phyloP scores from a whole-genome alignment of 2,797 vertebrate species.

The Momotus momota region DNA sequence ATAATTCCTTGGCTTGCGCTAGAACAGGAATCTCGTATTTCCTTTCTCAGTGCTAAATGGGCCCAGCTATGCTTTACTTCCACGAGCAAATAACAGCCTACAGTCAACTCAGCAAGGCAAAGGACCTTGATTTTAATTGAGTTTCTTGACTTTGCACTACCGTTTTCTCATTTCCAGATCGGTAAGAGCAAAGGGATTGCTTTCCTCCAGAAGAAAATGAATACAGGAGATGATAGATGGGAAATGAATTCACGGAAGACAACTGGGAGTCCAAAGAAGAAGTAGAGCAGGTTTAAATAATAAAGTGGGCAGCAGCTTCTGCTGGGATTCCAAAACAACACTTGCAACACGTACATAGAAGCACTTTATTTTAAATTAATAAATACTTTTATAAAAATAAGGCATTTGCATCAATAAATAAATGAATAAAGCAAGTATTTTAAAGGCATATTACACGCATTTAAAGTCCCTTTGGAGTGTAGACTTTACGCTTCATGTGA shows the following conservation, averaged over 20 bases:
- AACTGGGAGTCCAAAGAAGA: not conserved
- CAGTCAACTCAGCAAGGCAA: not conserved
- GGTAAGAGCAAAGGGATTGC: not conserved
- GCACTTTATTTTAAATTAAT: slow-evolving; percentile 43
- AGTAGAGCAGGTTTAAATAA: slow-evolving; percentile 58
- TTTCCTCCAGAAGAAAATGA: not conserved
- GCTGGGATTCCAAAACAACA: not conserved
- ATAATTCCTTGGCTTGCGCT: not conserved
- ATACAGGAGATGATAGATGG: not conserved
- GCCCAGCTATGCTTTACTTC: not conserved
- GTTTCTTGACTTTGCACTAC: not conserved
- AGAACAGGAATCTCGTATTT: not conserved
- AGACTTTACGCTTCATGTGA: not conserved
- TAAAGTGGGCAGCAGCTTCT: not conserved
- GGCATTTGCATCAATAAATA: slow-evolving; percentile 43
- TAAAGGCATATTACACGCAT: not conserved
- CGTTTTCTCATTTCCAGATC: not conserved
- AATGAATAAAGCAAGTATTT: slow-evolving; percentile 9
- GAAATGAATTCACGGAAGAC: not conserved
- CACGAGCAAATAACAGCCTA: not conserved
- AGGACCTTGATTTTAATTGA: not conserved
- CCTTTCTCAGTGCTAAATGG: not conserved
- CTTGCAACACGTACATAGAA: not conserved
- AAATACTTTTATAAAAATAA: slow-evolving; percentile 5
- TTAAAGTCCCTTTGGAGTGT: not conserved